Evolutionary conservation across 1,140 invertebrate species (phyloP), one percentile per base, ranked within the genome.

Genomic region (Cyphomyrmex costatus): DNA sequence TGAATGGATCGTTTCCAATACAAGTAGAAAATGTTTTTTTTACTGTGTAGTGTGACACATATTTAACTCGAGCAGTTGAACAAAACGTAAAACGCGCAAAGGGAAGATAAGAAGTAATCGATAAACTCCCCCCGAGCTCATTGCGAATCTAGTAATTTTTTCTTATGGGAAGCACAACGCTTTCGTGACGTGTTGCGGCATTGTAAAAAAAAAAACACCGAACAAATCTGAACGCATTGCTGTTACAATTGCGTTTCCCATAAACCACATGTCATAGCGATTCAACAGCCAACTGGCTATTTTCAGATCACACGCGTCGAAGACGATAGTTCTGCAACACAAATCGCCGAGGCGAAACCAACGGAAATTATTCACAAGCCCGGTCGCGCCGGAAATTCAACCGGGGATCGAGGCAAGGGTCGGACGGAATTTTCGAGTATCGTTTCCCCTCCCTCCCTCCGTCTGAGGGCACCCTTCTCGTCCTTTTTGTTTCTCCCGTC

Each of bases 401-500:
- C 65, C 73, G 3, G 65, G n/a, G 49, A 24, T 58, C n/a, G 33
- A 49, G 36, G 5, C 27, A 58, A 12, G 76, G 42, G 49, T 24
- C 42, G 73, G 14, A 33, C 33, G 79, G 80, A 89, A 90, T 89
- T 90, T 89, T 90, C 89, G 71, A n/a, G 36, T 61, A 21, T 19
- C 66, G 56, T 68, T 73, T 79, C 8, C 71, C 49, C 46, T 3
- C 46, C 24, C 24, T 58, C n/a, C 7, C 14, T 46, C 30, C 30
- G 30, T 21, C 4, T 49, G 63, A 36, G 33, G 63, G 33, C 8
- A 21, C 56, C 21, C 10, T 24, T 53, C 30, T 53, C 63, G 58
- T 89, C 78, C 85, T 90, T 89, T 90, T 89, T 89, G 85, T 87
- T 84, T 87, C 66, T n/a, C 33, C 46, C 53, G 56, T 56, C 56